phyloP scores from a whole-genome alignment of 2,888 invertebrate genomes.

The Bembecia ichneumoniformis region DNA sequence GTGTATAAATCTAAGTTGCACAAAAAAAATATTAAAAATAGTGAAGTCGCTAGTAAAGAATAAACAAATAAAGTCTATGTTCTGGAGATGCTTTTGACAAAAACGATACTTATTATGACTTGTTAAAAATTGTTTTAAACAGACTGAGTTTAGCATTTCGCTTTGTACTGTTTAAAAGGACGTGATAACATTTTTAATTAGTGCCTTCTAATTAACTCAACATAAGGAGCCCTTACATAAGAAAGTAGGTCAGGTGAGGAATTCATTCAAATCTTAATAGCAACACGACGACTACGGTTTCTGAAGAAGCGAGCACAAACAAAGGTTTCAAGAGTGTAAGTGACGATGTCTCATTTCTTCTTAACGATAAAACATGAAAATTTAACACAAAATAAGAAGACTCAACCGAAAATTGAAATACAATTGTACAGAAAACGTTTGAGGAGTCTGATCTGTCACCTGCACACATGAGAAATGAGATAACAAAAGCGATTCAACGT shows the following conservation, averaged over 20 bases:
- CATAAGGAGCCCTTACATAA: not conserved
- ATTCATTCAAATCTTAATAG: not conserved
- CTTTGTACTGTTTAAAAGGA: conserved; percentile 1
- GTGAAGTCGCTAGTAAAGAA: too few relatives aligned
- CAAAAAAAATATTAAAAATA: too few relatives aligned
- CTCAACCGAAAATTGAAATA: not conserved
- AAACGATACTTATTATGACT: too few relatives aligned
- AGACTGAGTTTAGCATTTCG: not conserved
- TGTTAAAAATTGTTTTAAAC: not conserved
- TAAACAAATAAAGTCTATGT: too few relatives aligned
- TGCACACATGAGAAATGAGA: not conserved
- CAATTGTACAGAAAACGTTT: not conserved
- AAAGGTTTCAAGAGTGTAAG: not conserved
- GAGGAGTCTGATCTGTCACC: not conserved
- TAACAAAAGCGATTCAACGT: not conserved
- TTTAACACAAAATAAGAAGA: not conserved
- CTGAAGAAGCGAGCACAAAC: not conserved
- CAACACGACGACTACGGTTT: not conserved
- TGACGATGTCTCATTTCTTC: not conserved
- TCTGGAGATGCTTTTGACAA: too few relatives aligned
- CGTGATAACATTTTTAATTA: not conserved
- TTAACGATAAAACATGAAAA: not conserved
- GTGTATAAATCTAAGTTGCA: too few relatives aligned
- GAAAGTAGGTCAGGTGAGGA: not conserved
- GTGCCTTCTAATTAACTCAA: not conserved